Base-by-base conservation (phyloP, 1,140 invertebrate species). In the Antheraea mylitta region DNA sequence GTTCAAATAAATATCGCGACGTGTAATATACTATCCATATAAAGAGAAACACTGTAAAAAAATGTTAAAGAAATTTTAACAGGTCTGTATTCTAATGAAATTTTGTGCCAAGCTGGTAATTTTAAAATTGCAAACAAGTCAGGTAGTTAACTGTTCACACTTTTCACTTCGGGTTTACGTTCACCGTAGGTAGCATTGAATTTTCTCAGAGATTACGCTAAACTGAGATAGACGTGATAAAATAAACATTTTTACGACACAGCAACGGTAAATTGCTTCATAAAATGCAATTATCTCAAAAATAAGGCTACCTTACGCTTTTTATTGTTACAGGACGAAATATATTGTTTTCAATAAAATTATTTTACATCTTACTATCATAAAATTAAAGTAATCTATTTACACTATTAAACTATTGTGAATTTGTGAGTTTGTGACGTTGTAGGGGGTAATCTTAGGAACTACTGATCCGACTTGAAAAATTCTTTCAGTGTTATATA, bases 281-380 rank as follows among this genome's bases (percentile, higher is more conserved):
- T 86, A 86, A 86, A 86, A 82, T 78, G 78, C 81, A 86, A 82
- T 86, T 83, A 86, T 83, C 77, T 75, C 63, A 71, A 75, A 73
- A 80, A 77, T 77, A 84, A 79, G 73, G 77, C 69, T 70, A 76
- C 22, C 22, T 30, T 30, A 53, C 64, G 64, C 18, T 22, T 65
- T 42, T 11, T 16, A 9, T 53, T 53, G 38, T 65, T 65, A 65
- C 11, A 53, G 64, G 58, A 59, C 53, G 30, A 18, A 37, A 18
- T 65, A 48, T 42, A 36, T 48, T 48, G 11, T 19, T 38, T 48
- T 65, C 18, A 45, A 48, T 5, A 18, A 65, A 48, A 65, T 45
- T 45, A 65, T 64, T 18, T 48, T 65, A 7, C 37, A 65, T 48
- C 18, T 19, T 22, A 13, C 7, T 53, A 53, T 16, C 7, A 13